These are phyloP conservation scores for Beaufortia kweichowensis DNA, from an alignment of 2,113 vertebrate genomes.

Conservation along the genomic window DNA sequence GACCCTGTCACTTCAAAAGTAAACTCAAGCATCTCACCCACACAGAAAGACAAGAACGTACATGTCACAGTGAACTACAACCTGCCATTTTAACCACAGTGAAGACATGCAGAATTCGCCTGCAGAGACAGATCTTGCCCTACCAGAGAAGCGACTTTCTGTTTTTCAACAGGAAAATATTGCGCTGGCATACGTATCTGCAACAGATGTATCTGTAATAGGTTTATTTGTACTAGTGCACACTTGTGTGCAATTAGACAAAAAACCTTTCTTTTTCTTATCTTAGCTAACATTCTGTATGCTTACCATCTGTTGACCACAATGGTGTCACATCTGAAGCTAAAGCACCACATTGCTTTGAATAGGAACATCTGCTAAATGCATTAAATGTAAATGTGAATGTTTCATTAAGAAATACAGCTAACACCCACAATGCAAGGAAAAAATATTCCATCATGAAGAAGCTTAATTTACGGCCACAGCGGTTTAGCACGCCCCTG, in stretches of 20 bases:
- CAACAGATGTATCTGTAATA: neutral
- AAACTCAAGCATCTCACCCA: conserved; percentile 11
- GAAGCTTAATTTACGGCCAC: conserved; percentile 50
- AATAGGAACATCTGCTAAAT: neutral
- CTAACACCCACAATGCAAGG: conserved; percentile 41
- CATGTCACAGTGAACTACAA: neutral
- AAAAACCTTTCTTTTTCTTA: neutral
- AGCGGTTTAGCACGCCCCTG: conserved; percentile 37
- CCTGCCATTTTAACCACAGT: conserved; percentile 15
- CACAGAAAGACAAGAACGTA: conserved; percentile 1
- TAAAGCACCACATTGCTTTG: neutral
- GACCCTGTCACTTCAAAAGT: conserved; percentile 13
- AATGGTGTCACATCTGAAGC: neutral
- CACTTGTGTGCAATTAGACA: neutral
- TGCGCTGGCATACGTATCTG: too few relatives aligned
- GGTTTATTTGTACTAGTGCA: conserved; percentile 3
- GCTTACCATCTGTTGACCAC: conserved; percentile 23
- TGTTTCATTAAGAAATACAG: neutral
- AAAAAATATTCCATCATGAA: conserved; percentile 47
- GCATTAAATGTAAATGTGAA: neutral
- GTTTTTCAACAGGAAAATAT: too few relatives aligned
- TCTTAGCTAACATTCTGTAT: neutral
- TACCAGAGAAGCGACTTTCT: neutral
- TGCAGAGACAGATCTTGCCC: neutral
- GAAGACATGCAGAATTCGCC: neutral